A percentile compares a stretch with the other conserved stretches of the same genome.
Conservation (phyloP, 2,113 vertebrate species). For the Sturnus vulgaris region DNA sequence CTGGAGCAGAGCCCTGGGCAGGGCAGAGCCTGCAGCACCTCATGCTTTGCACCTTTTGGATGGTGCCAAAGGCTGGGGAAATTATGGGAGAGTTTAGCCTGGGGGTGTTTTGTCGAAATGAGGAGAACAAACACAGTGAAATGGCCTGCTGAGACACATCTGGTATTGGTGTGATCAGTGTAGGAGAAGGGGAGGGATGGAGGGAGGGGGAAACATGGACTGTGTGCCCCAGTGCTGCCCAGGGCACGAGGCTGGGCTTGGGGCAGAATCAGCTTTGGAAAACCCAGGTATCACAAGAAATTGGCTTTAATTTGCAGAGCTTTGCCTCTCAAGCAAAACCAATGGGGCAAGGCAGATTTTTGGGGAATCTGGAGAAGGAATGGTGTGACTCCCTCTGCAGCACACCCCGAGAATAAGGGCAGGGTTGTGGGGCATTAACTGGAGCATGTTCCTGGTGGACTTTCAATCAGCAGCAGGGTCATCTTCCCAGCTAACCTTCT, state of each 20-base stretch:
- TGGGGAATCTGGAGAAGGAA: background rate
- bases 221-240: background rate
- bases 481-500: background rate
- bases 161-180: background rate
- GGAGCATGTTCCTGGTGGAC: background rate
- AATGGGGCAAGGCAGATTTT: background rate
- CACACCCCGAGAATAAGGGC: rapidly evolving
- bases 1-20: background rate
- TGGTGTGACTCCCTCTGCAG: background rate
- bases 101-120: background rate
- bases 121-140: background rate
- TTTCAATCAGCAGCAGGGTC: constrained; percentile 3
- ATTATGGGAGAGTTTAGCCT: background rate
- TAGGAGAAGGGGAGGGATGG: background rate
- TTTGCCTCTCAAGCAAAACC: background rate
- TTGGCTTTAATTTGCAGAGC: background rate
- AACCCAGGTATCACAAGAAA: background rate
- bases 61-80: background rate
- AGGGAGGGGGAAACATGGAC: background rate
- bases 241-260: background rate
- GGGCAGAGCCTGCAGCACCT: background rate
- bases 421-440: background rate
- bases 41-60: background rate
- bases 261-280: background rate
- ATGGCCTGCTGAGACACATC: background rate